Evolutionary conservation across 2,113 vertebrate species (phyloP), one percentile per base, ranked within the genome.

Genomic region (Muscicapa adusta): DNA sequence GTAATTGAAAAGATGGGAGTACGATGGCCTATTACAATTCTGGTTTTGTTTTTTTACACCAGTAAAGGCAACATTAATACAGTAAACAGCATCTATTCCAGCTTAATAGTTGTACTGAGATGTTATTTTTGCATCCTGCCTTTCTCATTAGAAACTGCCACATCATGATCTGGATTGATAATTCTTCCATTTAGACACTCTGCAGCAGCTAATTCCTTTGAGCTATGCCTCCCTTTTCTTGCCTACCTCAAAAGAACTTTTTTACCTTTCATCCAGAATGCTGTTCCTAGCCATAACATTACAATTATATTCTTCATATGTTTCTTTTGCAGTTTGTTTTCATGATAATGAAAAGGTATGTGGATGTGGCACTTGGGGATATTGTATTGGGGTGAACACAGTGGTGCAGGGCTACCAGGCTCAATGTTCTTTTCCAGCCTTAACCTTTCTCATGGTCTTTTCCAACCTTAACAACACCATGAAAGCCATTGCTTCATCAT

Each of bases 1-100:
- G 96, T 98, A 98, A 98, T 98, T 98, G 98, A 97, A 98, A 98
- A 98, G 97, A 98, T 98, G 97, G 97, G 97, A 97, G 93, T 85
- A 34, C 66, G 81, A 96, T 98, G 98, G 97, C 97, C 97, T 97
- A 97, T 97, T 97, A 97, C 97, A 97, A 96, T 98, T 90, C 92
- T 84, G 88, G 68, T 94, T 98, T 98, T 95, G 81, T 82, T 97
- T 96, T 97, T 97, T 97, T 97, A 89, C 92, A 97, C 96, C 91
- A 96, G 96, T 95, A 97, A 98, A 98, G 96, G 83, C 95, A 97
- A 95, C 94, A 96, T 97, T 97, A 97, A 96, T 97, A 97, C 90
- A 92, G 97, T 97, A 97, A 98, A 96, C 94, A 97, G 97, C 82
- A 85, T 97, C 95, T 96, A 85, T 96, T 96, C 89, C 83, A 62